These are phyloP conservation scores for Pseudomyrmex concolor DNA, from an alignment of 1,140 invertebrate genomes.

Conservation along the genomic window DNA sequence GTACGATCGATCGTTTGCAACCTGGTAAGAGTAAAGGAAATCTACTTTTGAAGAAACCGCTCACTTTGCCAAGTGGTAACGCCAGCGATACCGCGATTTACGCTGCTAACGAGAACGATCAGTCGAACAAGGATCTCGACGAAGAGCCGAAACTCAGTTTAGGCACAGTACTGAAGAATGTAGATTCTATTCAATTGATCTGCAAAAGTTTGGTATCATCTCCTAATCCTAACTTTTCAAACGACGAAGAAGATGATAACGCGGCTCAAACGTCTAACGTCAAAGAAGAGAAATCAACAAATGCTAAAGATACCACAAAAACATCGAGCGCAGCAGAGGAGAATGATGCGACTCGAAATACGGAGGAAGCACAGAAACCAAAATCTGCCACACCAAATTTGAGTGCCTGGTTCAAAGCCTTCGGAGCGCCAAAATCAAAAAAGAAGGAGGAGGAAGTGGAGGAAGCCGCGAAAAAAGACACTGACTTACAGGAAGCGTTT, in stretches of 20 bases:
- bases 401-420: constrained; percentile 96
- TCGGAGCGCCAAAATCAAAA: constrained; percentile 91
- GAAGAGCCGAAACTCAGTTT: constrained; percentile 92
- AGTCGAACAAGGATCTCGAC: constrained; percentile 80
- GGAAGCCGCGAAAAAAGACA: constrained; percentile 76
- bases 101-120: constrained; percentile 64
- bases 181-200: constrained; percentile 83
- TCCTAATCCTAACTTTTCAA: constrained; percentile 80
- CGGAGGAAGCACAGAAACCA: constrained; percentile 80
- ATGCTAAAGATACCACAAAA: constrained; percentile 52
- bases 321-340: constrained; percentile 66
- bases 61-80: constrained; percentile 65
- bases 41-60: constrained; percentile 86
- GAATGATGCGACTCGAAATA: constrained; percentile 74
- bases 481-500: constrained; percentile 74
- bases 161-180: constrained; percentile 90
- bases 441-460: constrained; percentile 83
- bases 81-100: constrained; percentile 58
- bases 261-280: constrained; percentile 40
- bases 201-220: constrained; percentile 82
- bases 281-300: constrained; percentile 68
- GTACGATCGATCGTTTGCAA: constrained; percentile 92
- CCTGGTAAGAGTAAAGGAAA: constrained; percentile 94
- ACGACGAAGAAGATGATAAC: constrained; percentile 81
- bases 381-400: constrained; percentile 91